A percentile compares a stretch with the other conserved stretches of the same genome.
Evolutionary conservation across 2,113 vertebrate genomes (phyloP).

Genomic region (Typhlomys cinereus): DNA sequence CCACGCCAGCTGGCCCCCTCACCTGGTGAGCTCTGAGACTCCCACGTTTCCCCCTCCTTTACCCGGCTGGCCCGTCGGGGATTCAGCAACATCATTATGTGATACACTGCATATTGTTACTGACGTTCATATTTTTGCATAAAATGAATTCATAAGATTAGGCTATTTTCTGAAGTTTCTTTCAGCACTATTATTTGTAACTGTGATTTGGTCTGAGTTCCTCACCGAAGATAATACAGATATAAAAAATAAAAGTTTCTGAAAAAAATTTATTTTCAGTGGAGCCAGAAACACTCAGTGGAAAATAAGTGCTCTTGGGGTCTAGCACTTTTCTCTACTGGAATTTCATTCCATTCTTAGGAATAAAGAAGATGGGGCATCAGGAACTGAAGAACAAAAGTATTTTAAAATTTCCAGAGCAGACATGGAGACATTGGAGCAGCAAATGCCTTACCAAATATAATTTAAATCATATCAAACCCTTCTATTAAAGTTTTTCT

Average conservation of each 20-base stretch:
- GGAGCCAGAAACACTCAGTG: background rate
- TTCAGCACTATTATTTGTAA: conserved; percentile 12
- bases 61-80: too few relatives aligned
- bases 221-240: background rate
- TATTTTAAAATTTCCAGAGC: background rate
- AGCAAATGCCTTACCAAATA: background rate
- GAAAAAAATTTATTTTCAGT: conserved; percentile 22
- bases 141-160: background rate
- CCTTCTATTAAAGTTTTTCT: too few relatives aligned
- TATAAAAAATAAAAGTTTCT: background rate
- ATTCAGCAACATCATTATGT: background rate
- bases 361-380: background rate
- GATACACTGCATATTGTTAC: background rate
- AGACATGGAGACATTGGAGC: background rate
- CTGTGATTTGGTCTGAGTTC: background rate
- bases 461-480: background rate
- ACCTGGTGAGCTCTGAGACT: too few relatives aligned
- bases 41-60: too few relatives aligned
- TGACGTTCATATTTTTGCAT: background rate
- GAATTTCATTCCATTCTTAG: background rate
- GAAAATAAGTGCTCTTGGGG: background rate
- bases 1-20: too few relatives aligned
- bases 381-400: background rate
- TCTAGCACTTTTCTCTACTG: background rate
- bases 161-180: background rate